Evolutionary conservation across 2,888 invertebrate species (phyloP), one percentile per base, ranked within the genome.

Genomic region (Drosophila hamatofila): DNA sequence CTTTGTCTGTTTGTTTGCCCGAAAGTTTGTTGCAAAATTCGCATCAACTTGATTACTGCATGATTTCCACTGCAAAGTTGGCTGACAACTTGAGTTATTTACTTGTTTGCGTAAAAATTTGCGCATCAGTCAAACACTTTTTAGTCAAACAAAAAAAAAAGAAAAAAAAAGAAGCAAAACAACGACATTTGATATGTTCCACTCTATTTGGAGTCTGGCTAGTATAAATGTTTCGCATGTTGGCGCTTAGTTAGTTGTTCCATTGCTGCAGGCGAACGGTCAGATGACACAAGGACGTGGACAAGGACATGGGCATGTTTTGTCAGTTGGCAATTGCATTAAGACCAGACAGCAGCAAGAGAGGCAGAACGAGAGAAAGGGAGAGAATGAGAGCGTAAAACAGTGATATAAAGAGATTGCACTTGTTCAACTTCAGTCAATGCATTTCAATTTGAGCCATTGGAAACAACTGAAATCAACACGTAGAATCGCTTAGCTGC

Each of bases 41-140:
- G 57, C 69, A 74, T 80, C 64, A 78, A 79, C 79, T 87, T 87
- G 89, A 88, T 85, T 72, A 87, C 78, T 75, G 58, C 69, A 58
- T 60, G 72, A 75, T 68, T 77, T 72, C 68, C 60, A 35, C 42
- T 41, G 16, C 27, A 25, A 65, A 72, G 66, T 75, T 75, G 67
- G 67, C 49, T 51, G 42, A 42, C 57, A 72, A 72, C 49, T 80
- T 42, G 46, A 75, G 76, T 76, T 80, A 80, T 80, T 72, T 66
- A 61, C 57, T 66, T 69, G 79, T 78, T 75, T 61, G 70, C 60
- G 56, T 60, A 56, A 48, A 69, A 72, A 64, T 70, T 69, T 72
- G 64, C 49, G 59, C 75, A 80, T 72, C 80, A 72, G 59, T 75
- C 78, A 75, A 78, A 64, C 68, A 64, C 57, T 75, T 69, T 67